A percentile compares a stretch with the other conserved stretches of the same genome.
Conservation (phyloP, 2,888 invertebrate species). For the Pyrrhia umbra region DNA sequence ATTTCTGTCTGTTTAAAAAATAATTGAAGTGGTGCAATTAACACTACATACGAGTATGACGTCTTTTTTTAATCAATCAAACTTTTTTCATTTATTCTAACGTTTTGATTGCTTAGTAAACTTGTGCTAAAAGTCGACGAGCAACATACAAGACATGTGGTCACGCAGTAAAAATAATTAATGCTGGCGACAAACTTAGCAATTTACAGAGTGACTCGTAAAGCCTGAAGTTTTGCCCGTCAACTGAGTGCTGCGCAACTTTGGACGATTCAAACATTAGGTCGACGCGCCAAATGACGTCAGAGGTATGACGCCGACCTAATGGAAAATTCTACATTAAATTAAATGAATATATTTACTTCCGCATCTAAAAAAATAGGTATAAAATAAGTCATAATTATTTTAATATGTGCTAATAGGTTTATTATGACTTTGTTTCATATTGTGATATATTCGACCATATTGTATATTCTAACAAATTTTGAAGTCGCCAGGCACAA, state of each 20-base stretch:
- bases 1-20: too few species aligned
- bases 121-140: constrained; percentile 3
- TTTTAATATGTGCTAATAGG: too few species aligned
- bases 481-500: constrained; percentile 6
- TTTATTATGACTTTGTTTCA: too few species aligned
- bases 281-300: constrained; percentile 52
- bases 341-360: constrained; percentile 50
- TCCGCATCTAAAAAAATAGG: constrained; percentile 8
- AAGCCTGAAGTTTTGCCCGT: constrained; percentile 64
- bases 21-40: too few species aligned
- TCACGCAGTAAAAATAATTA: constrained; percentile 68
- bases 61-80: too few species aligned
- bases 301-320: constrained; percentile 49
- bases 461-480: neutral
- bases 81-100: neutral
- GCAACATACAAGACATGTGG: constrained; percentile 42
- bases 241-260: constrained; percentile 56
- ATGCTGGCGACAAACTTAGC: constrained; percentile 68
- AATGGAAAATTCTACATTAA: constrained; percentile 55
- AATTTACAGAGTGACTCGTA: constrained; percentile 69
- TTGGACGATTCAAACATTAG: constrained; percentile 52
- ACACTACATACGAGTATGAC: too few species aligned
- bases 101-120: constrained; percentile 10
- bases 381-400: constrained; percentile 19
- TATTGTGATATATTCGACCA: neutral